phyloP scores from a whole-genome alignment of 2,113 vertebrate species.

The Mystacornis crossleyi region DNA sequence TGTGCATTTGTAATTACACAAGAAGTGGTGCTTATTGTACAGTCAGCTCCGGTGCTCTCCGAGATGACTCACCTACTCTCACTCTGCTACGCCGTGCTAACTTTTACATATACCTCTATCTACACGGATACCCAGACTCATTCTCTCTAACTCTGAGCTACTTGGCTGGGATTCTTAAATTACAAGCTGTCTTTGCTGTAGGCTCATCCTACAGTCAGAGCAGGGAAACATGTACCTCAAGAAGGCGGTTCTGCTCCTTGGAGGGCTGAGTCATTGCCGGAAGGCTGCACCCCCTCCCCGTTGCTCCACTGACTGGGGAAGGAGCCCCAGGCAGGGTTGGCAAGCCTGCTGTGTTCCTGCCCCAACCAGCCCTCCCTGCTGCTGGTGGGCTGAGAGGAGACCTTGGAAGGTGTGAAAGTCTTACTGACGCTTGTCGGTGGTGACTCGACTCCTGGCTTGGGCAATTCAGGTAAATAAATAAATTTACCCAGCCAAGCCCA shows the following conservation, averaged over 20 bases:
- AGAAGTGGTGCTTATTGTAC: neutral
- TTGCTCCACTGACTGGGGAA: neutral
- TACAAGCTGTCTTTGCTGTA: neutral
- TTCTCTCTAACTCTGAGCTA: neutral
- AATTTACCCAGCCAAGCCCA: neutral
- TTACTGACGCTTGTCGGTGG: rapidly evolving
- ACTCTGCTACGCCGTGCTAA: rapidly evolving
- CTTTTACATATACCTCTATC: neutral
- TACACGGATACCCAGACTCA: neutral
- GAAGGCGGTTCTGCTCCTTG: neutral
- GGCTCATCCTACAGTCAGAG: neutral
- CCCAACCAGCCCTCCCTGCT: neutral
- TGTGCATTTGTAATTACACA: neutral
- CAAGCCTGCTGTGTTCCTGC: neutral
- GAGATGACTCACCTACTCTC: neutral
- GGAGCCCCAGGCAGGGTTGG: neutral
- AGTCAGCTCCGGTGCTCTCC: neutral
- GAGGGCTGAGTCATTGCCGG: neutral
- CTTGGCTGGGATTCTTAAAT: neutral
- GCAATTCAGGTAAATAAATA: neutral
- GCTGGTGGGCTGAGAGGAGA: neutral
- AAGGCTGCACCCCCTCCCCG: neutral
- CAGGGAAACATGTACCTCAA: neutral
- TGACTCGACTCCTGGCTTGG: neutral
- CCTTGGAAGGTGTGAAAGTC: neutral